Evolutionary conservation across 2,888 invertebrate species (phyloP).

Genomic region (Celastrina argiolus): DNA sequence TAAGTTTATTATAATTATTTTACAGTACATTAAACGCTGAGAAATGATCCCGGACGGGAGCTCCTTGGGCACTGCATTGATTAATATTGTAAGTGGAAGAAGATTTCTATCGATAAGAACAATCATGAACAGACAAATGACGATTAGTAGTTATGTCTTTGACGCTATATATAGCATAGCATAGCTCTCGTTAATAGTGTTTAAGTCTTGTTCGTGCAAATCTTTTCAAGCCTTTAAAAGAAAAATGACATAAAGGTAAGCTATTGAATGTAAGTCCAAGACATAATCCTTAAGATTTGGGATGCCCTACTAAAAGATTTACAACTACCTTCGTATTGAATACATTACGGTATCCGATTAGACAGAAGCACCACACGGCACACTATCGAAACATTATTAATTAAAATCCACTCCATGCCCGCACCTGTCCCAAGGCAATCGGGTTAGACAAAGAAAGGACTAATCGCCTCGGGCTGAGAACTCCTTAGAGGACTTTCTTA

Average conservation of each 20-base stretch:
- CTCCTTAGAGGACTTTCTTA: constrained; percentile 53
- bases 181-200: too few relatives aligned
- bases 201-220: too few relatives aligned
- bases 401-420: constrained; percentile 68
- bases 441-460: constrained; percentile 56
- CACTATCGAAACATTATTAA: constrained; percentile 71
- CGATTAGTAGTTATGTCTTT: too few relatives aligned
- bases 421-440: constrained; percentile 68
- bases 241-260: too few relatives aligned
- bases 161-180: too few relatives aligned
- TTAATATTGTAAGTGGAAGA: background rate
- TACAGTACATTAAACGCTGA: constrained; percentile 15
- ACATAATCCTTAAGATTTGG: background rate
- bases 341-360: constrained; percentile 37
- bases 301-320: constrained; percentile 20
- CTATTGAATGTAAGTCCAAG: background rate
- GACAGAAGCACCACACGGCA: constrained; percentile 45
- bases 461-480: constrained; percentile 59
- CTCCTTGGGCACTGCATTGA: background rate
- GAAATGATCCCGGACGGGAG: constrained; percentile 5
- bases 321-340: constrained; percentile 29
- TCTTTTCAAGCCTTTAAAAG: too few relatives aligned
- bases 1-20: constrained; percentile 24
- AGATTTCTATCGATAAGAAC: background rate
- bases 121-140: background rate